Evolutionary conservation across 92 coral and sea anemone species (phyloP).

Genomic region (Montipora capitata): DNA sequence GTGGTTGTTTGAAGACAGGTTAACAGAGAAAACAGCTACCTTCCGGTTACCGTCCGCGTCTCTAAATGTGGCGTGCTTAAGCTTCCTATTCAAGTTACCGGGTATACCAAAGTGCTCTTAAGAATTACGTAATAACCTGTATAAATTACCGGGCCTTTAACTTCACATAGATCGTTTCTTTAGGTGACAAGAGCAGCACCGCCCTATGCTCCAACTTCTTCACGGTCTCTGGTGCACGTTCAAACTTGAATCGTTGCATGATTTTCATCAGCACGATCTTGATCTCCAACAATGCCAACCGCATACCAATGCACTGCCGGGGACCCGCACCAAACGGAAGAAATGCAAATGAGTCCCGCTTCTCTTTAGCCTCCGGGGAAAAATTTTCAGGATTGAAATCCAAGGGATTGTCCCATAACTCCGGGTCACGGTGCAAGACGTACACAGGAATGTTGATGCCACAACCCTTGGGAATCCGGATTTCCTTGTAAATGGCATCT

Average conservation of each 20-base stretch:
- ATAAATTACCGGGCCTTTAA: conserved; percentile 32
- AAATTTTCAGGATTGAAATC: conserved; percentile 85
- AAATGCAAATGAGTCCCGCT: conserved; percentile 76
- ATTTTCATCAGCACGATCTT: conserved; percentile 65
- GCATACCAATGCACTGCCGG: conserved; percentile 74
- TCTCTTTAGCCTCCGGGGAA: conserved; percentile 75
- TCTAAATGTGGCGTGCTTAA: no score
- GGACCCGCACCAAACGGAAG: conserved; percentile 81
- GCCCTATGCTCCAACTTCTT: conserved; percentile 32
- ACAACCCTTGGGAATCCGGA: conserved; percentile 69
- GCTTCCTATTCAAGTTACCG: no score
- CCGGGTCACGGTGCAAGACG: conserved; percentile 80
- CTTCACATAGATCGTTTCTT: conserved; percentile 43
- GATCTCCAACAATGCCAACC: conserved; percentile 70
- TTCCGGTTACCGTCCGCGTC: no score
- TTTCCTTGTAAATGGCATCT: conserved; percentile 65
- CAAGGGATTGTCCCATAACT: conserved; percentile 73
- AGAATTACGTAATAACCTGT: no score
- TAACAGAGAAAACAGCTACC: no score
- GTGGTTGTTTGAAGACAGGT: no score
- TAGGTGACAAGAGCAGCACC: conserved; percentile 51
- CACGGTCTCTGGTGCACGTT: conserved; percentile 67
- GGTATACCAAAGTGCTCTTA: no score
- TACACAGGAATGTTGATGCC: conserved; percentile 70
- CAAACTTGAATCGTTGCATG: conserved; percentile 74